A percentile compares a stretch with the other conserved stretches of the same genome.
These are phyloP conservation scores for Caenorhabditis sp. DNA, from an alignment of 2,888 invertebrate species.

Conservation along the genomic window DNA sequence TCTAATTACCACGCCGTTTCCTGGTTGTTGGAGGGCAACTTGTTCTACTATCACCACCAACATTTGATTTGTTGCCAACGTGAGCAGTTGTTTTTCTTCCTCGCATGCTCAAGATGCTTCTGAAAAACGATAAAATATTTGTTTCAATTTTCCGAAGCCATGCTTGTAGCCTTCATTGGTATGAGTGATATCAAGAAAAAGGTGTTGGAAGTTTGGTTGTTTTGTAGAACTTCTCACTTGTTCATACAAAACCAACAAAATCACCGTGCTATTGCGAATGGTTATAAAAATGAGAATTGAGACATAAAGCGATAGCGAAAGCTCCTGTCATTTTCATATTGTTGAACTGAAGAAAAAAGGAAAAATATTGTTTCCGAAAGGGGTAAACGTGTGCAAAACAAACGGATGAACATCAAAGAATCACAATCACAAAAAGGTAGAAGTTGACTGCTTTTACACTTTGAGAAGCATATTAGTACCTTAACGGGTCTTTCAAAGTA, in stretches of 20 bases:
- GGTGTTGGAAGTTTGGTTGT: not conserved
- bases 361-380: not conserved
- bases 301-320: conserved; percentile 21
- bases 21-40: conserved; percentile 49
- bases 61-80: conserved; percentile 21
- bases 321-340: not conserved
- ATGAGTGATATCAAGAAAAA: not conserved
- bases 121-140: conserved; percentile 21
- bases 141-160: not conserved
- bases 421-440: conserved; percentile 22
- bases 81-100: conserved; percentile 38
- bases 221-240: not conserved
- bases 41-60: conserved; percentile 35
- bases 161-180: not conserved
- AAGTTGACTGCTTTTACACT: conserved; percentile 8
- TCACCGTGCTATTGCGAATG: not conserved
- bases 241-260: not conserved
- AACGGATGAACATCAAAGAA: conserved; percentile 1
- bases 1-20: conserved; percentile 37
- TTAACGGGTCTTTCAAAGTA: conserved; percentile 59
- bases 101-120: conserved; percentile 47
- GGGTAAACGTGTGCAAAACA: conserved; percentile 1
- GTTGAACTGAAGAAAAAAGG: not conserved
- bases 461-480: conserved; percentile 39
- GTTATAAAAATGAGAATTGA: conserved; percentile 6